Evolutionary conservation across 2,888 invertebrate species (phyloP), one percentile per base, ranked within the genome.

Genomic region (Omphaloscelis lunosa): DNA sequence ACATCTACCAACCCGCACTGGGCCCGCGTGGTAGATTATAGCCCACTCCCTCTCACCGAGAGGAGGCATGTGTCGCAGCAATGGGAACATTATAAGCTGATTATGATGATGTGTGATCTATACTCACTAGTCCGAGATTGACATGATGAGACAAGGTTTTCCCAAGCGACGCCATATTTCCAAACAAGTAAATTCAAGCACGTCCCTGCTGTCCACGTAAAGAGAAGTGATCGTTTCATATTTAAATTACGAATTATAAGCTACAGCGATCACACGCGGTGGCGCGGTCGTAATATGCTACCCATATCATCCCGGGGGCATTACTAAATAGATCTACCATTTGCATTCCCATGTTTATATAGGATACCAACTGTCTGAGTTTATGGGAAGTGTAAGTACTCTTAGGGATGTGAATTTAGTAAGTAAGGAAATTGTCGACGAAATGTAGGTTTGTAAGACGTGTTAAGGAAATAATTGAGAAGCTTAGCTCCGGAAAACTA

Each of bases 211-310:
- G 45, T 58, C 70, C 65, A 70, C 39, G 70, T 84, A 75, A 75
- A 77, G 69, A 67, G 80, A 72, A 72, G 77, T 82, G 65, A 75
- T 79, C 87, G 82, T 88, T 88, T 83, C 79, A 89, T 83, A 89
- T 89, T 88, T 82, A 86, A 89, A 89, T 88, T 86, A 83, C 82
- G 81, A 88, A 88, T 88, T 86, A 87, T 81, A 86, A 81, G 88
- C 83, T 69, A 78, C 77, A 84, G 75, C n/a, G 88, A 87, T 89
- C 89, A 87, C 84, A 86, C 74, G 80, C 71, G 67, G 53, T 41
- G 41, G 72, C 65, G 71, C 59, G 45, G 65, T 34, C 45, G 51
- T 80, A 82, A 83, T 88, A 87, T 77, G 78, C 77, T 81, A 82
- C 86, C 83, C 84, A 79, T 80, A 82, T 82, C 80, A 85, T 79